Evolutionary conservation across 1,140 invertebrate species (phyloP).

Genomic region (Micrasema longulum): DNA sequence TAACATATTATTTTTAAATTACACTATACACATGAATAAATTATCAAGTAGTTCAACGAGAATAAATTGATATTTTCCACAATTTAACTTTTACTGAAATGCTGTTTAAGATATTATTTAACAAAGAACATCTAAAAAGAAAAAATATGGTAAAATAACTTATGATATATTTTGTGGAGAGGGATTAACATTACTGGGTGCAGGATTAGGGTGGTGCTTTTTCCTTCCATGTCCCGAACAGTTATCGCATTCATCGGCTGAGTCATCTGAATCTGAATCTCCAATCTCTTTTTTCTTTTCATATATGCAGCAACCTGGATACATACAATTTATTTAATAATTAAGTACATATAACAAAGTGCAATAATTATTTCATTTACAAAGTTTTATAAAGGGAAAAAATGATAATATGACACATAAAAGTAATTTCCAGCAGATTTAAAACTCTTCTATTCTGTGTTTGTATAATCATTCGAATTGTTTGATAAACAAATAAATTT

Average conservation of each 20-base stretch:
- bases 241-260: conserved; percentile 87
- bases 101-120: background rate
- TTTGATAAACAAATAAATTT: too few species aligned
- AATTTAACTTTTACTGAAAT: conserved; percentile 1
- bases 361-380: too few species aligned
- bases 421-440: background rate
- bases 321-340: background rate
- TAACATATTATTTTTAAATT: too few species aligned
- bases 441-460: too few species aligned
- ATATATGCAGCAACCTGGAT: conserved; percentile 89
- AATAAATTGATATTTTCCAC: too few species aligned
- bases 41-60: too few species aligned
- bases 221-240: conserved; percentile 84
- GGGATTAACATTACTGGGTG: conserved; percentile 23
- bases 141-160: background rate
- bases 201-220: conserved; percentile 65
- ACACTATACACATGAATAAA: too few species aligned
- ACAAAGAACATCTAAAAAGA: conserved; percentile 8
- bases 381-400: too few species aligned
- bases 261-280: conserved; percentile 81
- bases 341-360: too few species aligned
- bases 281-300: conserved; percentile 84
- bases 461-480: too few species aligned
- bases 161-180: conserved; percentile 17
- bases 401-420: too few species aligned